These are phyloP conservation scores for Rhingia campestris DNA, from an alignment of 2,888 invertebrate genomes.

Conservation along the genomic window DNA sequence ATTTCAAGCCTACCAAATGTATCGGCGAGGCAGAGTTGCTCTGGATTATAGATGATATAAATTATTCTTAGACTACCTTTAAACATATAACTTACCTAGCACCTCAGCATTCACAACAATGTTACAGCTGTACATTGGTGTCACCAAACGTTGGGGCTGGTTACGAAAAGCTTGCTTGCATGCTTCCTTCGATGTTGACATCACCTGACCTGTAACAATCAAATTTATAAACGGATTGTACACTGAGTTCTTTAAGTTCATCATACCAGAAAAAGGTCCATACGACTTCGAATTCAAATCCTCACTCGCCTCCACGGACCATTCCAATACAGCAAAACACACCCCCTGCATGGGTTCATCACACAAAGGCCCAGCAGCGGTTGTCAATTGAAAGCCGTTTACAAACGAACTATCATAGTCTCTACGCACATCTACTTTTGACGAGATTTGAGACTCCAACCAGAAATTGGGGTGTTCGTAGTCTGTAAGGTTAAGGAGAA, in stretches of 20 bases:
- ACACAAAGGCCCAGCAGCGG: constrained; percentile 95
- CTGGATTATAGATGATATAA: too few relatives aligned
- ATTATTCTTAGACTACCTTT: background rate
- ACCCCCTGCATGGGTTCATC: constrained; percentile 99
- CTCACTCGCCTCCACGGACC: constrained; percentile 85
- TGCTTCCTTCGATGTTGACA: constrained; percentile 94
- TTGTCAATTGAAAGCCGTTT: constrained; percentile 93
- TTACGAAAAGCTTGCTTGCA: constrained; percentile 94
- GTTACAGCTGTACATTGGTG: constrained; percentile 94
- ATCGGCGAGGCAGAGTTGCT: too few relatives aligned
- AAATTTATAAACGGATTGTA: background rate
- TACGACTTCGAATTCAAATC: constrained; percentile 80
- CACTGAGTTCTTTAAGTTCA: background rate
- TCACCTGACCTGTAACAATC: constrained; percentile 89
- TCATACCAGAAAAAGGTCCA: constrained; percentile 84
- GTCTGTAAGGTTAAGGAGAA: constrained; percentile 91
- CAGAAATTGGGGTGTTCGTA: constrained; percentile 87
- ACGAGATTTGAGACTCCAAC: constrained; percentile 81
- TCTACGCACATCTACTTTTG: constrained; percentile 84
- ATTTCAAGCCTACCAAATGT: too few relatives aligned
- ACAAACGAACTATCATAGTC: constrained; percentile 91
- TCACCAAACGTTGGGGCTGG: constrained; percentile 95
- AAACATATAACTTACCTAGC: constrained; percentile 87
- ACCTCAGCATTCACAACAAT: constrained; percentile 94
- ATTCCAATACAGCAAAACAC: constrained; percentile 94